Conservation (phyloP, 2,113 vertebrate genomes). For the Castor canadensis region DNA sequence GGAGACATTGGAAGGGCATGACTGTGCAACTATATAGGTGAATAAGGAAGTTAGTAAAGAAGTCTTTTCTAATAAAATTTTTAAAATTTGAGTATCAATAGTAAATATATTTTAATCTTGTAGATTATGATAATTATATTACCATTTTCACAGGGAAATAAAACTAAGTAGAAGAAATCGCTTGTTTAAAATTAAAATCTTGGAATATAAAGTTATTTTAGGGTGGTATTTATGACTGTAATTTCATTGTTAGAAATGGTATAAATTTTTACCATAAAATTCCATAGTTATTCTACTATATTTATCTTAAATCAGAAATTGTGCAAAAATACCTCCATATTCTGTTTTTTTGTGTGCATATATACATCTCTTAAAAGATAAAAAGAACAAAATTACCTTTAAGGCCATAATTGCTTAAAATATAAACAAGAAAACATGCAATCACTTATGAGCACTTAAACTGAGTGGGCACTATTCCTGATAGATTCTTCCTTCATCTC, state of each 20-base stretch:
- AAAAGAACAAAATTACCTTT: background rate
- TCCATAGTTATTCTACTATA: too few species aligned
- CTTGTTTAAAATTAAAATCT: background rate
- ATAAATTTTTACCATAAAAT: too few species aligned
- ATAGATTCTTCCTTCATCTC: background rate
- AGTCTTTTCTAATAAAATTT: background rate
- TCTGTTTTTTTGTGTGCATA: background rate
- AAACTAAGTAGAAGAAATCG: background rate
- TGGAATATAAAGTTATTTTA: background rate
- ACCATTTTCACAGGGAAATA: background rate
- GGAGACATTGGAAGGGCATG: background rate
- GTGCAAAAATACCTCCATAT: background rate
- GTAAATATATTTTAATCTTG: too few species aligned
- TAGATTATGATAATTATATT: too few species aligned
- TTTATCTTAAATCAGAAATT: background rate
- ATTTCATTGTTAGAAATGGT: conserved; percentile 9
- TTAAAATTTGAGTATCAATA: background rate
- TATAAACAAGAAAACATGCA: background rate
- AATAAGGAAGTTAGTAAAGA: background rate
- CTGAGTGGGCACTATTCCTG: background rate
- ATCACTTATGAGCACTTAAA: background rate
- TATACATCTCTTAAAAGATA: background rate
- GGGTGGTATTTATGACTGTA: background rate
- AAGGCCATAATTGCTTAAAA: background rate
- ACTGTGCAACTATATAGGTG: background rate